Evolutionary conservation across 1,140 invertebrate species (phyloP).

Genomic region (Sogatella furcifera): DNA sequence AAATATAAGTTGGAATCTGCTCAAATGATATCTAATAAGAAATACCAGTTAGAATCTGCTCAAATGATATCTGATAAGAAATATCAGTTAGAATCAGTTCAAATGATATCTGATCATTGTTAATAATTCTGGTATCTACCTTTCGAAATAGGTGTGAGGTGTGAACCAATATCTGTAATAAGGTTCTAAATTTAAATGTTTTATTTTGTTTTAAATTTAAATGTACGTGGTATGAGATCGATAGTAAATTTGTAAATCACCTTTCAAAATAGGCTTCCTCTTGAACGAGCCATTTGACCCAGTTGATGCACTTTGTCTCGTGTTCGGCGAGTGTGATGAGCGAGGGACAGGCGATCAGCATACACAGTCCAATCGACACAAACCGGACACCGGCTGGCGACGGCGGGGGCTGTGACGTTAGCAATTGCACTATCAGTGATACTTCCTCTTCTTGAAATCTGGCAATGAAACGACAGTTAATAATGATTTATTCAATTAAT

Average conservation of each 20-base stretch:
- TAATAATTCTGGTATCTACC: no score
- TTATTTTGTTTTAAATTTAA: no score
- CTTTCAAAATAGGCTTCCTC: slow-evolving; percentile 80
- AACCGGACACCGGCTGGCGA: slow-evolving; percentile 84
- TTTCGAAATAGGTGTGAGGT: slow-evolving; percentile 74
- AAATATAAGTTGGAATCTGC: no score
- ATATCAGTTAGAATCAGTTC: no score
- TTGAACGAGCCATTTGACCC: slow-evolving; percentile 86
- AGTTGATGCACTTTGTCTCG: slow-evolving; percentile 84
- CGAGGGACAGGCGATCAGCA: slow-evolving; percentile 88
- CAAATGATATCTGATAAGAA: no score
- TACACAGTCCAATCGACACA: slow-evolving; percentile 85
- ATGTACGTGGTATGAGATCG: no score
- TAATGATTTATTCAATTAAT: not conserved
- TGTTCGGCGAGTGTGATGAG: slow-evolving; percentile 63
- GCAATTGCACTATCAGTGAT: slow-evolving; percentile 63
- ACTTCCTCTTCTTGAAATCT: slow-evolving; percentile 91
- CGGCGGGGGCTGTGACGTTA: slow-evolving; percentile 83
- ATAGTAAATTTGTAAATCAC: no score
- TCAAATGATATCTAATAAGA: no score
- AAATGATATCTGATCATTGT: no score
- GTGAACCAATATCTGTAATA: no score
- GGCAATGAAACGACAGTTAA: not conserved
- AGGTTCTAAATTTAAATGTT: no score
- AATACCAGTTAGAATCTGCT: no score